Conservation (phyloP, 2,888 invertebrate species). For the Bembecia ichneumoniformis region DNA sequence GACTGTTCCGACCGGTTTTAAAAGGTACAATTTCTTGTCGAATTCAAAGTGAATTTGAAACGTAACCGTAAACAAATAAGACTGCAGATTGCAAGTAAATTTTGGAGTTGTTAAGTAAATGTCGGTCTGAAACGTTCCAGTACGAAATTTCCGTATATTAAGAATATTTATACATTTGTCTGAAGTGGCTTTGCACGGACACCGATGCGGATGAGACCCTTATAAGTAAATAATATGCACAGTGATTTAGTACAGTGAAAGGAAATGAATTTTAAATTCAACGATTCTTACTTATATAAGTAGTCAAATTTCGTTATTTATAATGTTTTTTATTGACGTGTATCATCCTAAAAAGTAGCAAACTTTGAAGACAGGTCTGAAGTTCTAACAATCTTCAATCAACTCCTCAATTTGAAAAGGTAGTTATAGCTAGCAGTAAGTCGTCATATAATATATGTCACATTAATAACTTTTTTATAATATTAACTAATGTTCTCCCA, state of each 20-base stretch:
- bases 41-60: conserved; percentile 7
- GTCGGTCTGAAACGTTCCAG: conserved; percentile 9
- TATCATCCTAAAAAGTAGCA: too few relatives aligned
- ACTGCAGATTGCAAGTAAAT: conserved; percentile 12
- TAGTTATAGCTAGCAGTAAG: too few relatives aligned
- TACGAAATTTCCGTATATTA: conserved; percentile 62
- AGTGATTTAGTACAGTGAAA: conserved; percentile 59
- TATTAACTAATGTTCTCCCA: too few relatives aligned
- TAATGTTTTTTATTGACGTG: too few relatives aligned
- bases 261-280: too few relatives aligned
- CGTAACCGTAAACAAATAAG: conserved; percentile 2
- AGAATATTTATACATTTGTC: conserved; percentile 68
- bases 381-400: too few relatives aligned
- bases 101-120: conserved; percentile 6
- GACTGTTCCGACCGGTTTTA: conserved; percentile 17
- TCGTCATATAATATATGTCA: too few relatives aligned
- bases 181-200: conserved; percentile 40
- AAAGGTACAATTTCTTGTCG: neutral
- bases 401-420: too few relatives aligned
- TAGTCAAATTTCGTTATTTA: too few relatives aligned
- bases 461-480: too few relatives aligned
- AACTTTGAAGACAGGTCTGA: too few relatives aligned
- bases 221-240: conserved; percentile 57
- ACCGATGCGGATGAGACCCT: conserved; percentile 52
- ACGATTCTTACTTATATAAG: too few relatives aligned